Conservation (phyloP, 2,113 vertebrate species). For the Tragulus kanchil region DNA sequence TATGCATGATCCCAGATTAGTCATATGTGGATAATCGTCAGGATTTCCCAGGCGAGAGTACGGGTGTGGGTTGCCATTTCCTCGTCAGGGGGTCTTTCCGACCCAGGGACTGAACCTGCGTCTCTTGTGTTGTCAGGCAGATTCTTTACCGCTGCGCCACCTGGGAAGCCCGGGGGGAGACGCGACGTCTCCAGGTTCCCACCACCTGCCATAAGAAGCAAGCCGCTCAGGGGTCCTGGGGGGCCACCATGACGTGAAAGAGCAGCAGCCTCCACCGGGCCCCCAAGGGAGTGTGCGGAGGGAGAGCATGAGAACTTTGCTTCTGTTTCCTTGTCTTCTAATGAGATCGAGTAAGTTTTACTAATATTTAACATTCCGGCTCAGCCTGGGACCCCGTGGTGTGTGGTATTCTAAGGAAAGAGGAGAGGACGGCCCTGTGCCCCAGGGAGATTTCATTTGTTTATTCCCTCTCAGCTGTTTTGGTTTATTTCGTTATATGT, state of each 20-base stretch:
- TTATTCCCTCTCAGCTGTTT: background rate
- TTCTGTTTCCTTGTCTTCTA: conserved; percentile 14
- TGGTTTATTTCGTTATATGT: conserved; percentile 37
- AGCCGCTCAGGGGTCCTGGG: background rate
- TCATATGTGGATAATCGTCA: too few relatives aligned
- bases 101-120: background rate
- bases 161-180: background rate
- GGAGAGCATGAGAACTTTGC: conserved; percentile 1
- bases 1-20: too few relatives aligned
- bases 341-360: conserved; percentile 6
- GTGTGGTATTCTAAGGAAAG: background rate
- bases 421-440: background rate
- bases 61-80: background rate
- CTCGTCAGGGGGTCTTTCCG: background rate
- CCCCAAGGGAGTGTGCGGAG: background rate
- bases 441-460: background rate
- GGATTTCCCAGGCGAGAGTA: background rate
- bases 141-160: background rate
- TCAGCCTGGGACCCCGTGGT: background rate
- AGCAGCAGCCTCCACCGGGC: background rate
- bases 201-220: conserved; percentile 10
- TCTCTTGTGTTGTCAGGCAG: background rate
- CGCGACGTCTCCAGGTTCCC: background rate
- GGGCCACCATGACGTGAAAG: background rate
- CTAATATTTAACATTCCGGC: background rate